Evolutionary conservation across 2,888 invertebrate genomes (phyloP).

Genomic region (Colostygia pectinataria): DNA sequence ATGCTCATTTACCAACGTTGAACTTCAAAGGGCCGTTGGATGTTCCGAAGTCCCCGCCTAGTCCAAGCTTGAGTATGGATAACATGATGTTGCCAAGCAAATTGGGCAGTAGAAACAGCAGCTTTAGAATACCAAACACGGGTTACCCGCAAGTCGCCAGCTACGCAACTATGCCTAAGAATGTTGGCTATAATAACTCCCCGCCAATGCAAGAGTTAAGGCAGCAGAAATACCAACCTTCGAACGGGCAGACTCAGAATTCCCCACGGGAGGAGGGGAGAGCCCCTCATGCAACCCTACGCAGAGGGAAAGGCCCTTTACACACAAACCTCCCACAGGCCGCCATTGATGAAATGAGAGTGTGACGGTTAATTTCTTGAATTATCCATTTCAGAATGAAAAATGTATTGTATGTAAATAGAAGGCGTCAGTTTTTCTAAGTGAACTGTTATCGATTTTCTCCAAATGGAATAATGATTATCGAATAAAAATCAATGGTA

Average conservation of each 20-base stretch:
- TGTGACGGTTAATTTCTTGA: slow-evolving; percentile 85
- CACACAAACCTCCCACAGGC: slow-evolving; percentile 89
- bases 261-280: slow-evolving; percentile 59
- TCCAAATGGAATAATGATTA: slow-evolving; percentile 63
- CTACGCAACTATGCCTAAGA: slow-evolving; percentile 84
- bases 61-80: slow-evolving; percentile 84
- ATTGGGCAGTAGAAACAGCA: slow-evolving; percentile 79
- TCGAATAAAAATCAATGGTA: slow-evolving; percentile 69
- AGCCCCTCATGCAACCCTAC: slow-evolving; percentile 71
- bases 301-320: slow-evolving; percentile 69
- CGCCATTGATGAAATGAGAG: slow-evolving; percentile 94
- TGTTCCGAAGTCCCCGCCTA: slow-evolving; percentile 83
- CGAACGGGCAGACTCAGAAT: slow-evolving; percentile 80
- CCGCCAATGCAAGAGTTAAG: slow-evolving; percentile 79
- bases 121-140: slow-evolving; percentile 72
- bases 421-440: slow-evolving; percentile 52
- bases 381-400: slow-evolving; percentile 60
- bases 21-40: slow-evolving; percentile 84
- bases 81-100: slow-evolving; percentile 77
- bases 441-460: slow-evolving; percentile 70
- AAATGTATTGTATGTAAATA: slow-evolving; percentile 66
- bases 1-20: slow-evolving; percentile 78
- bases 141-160: slow-evolving; percentile 72
- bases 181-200: slow-evolving; percentile 78
- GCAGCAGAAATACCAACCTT: slow-evolving; percentile 83